phyloP scores from a whole-genome alignment of 64 coral and sea anemone species.

The Stylophora pistillata region DNA sequence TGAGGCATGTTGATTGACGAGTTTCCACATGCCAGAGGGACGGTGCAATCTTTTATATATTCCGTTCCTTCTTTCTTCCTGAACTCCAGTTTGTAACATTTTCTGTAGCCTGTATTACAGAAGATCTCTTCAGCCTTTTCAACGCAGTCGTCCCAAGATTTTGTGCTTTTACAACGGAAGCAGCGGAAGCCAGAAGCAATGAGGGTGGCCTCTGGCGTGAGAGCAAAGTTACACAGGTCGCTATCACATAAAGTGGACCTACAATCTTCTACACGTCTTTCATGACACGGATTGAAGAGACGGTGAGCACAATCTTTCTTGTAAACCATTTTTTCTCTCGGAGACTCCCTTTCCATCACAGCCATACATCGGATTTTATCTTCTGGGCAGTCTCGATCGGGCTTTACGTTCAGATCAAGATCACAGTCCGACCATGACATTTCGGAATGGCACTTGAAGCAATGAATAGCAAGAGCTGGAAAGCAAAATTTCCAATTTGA shows the following conservation, averaged over 20 bases:
- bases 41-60: background rate
- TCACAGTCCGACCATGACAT: background rate
- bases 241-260: background rate
- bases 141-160: background rate
- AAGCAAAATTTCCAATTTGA: background rate
- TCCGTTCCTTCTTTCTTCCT: background rate
- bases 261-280: background rate
- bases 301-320: background rate
- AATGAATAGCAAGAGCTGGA: background rate
- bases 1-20: background rate
- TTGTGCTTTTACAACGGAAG: background rate
- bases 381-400: too few relatives aligned
- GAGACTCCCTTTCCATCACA: background rate
- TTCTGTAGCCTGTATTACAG: background rate
- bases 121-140: background rate
- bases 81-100: background rate
- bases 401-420: background rate
- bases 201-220: background rate
- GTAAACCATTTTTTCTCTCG: background rate
- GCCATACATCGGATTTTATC: background rate
- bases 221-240: constrained; percentile 13
- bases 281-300: background rate
- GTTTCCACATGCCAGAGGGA: background rate
- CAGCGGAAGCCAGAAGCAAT: background rate
- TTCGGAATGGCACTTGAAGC: background rate